Evolutionary conservation across 2,888 invertebrate species (phyloP).

Genomic region (Nasonovia ribisnigri): DNA sequence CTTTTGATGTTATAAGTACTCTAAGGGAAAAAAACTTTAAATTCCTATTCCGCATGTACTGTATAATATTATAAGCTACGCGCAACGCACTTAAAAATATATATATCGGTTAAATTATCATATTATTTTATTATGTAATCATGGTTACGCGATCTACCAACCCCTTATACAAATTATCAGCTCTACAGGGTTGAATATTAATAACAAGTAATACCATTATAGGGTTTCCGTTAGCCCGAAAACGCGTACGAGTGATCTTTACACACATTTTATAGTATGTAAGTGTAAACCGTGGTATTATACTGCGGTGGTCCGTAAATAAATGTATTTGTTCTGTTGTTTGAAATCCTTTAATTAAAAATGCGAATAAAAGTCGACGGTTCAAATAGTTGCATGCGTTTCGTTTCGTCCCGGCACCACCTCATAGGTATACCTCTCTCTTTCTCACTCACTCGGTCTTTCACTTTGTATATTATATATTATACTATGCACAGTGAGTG

Average conservation of each 20-base stretch:
- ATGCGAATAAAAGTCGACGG: constrained; percentile 16
- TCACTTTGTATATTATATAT: neutral
- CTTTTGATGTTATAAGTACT: constrained; percentile 35
- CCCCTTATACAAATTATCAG: neutral
- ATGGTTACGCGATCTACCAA: neutral
- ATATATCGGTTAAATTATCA: neutral
- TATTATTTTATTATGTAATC: neutral
- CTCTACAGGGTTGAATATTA: neutral
- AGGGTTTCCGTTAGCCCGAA: neutral
- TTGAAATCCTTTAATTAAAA: constrained; percentile 57
- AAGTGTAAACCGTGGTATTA: neutral
- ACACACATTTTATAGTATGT: neutral
- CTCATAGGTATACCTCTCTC: neutral
- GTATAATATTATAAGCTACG: neutral
- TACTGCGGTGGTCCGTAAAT: neutral
- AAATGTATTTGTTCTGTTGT: constrained; percentile 34
- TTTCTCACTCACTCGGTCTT: neutral
- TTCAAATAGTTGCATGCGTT: neutral
- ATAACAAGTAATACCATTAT: neutral
- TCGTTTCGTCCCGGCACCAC: neutral
- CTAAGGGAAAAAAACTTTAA: neutral
- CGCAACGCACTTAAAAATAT: neutral
- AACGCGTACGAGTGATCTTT: neutral
- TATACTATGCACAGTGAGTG: neutral
- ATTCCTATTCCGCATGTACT: neutral